Conservation (phyloP, 2,797 vertebrate species). For the Carapus acus region DNA sequence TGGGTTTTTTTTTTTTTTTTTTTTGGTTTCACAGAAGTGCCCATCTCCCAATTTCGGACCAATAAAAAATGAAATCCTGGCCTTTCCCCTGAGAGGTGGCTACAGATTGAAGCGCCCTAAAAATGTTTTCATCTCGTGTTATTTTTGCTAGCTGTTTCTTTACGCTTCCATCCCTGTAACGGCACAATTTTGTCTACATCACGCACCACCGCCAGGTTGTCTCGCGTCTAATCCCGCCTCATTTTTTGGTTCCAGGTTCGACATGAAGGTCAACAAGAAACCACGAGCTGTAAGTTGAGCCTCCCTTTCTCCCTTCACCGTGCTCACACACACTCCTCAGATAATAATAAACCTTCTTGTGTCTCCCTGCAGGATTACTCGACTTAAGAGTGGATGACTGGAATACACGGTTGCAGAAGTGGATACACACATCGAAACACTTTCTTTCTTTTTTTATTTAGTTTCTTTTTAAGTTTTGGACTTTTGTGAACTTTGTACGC, state of each 20-base stretch:
- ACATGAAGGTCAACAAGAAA: slow-evolving; percentile 99
- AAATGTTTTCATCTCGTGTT: slow-evolving; percentile 35
- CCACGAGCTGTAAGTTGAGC: slow-evolving; percentile 88
- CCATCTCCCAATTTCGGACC: slow-evolving; percentile 22
- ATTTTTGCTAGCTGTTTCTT: slow-evolving; percentile 35
- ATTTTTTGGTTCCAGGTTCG: slow-evolving; percentile 81
- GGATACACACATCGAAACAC: slow-evolving; percentile 27
- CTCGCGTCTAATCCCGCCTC: slow-evolving; percentile 61
- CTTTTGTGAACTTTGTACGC: slow-evolving; percentile 39
- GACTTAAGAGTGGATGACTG: slow-evolving; percentile 40
- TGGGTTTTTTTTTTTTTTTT: slow-evolving; percentile 16
- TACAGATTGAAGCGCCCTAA: slow-evolving; percentile 34
- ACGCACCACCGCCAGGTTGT: too few species aligned
- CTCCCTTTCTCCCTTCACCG: not conserved
- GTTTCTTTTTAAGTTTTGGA: slow-evolving; percentile 47
- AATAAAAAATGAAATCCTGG: slow-evolving; percentile 1
- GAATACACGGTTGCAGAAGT: slow-evolving; percentile 26
- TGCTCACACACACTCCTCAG: not conserved
- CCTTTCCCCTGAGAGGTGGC: not conserved
- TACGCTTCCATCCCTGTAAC: slow-evolving; percentile 34
- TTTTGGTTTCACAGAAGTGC: slow-evolving; percentile 19
- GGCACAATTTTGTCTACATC: too few species aligned
- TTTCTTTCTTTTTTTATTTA: too few species aligned
- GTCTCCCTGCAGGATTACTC: slow-evolving; percentile 67
- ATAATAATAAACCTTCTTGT: not conserved